These are phyloP conservation scores for Papilio machaon DNA, from an alignment of 1,140 invertebrate genomes.

Conservation along the genomic window DNA sequence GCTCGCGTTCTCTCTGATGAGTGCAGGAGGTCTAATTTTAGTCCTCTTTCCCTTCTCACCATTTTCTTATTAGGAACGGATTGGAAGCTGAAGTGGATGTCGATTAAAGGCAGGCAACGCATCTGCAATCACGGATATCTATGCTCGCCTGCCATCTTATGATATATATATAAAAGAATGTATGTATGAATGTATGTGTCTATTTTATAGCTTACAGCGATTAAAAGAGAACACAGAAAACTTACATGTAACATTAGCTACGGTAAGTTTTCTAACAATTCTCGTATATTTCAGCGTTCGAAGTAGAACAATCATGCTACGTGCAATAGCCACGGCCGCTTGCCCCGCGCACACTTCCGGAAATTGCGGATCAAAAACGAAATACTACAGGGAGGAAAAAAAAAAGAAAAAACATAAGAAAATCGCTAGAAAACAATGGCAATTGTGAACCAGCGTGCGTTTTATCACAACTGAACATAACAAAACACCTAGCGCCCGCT, in stretches of 20 bases:
- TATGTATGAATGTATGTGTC: no score
- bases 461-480: slow-evolving; percentile 61
- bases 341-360: slow-evolving; percentile 12
- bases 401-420: slow-evolving; percentile 42
- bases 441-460: slow-evolving; percentile 55
- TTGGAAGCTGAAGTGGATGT: no score
- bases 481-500: slow-evolving; percentile 59
- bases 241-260: neutral
- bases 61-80: no score
- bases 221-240: no score
- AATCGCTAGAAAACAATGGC: slow-evolving; percentile 59
- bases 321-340: neutral
- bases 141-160: no score
- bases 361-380: neutral
- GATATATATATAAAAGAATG: no score
- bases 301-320: neutral
- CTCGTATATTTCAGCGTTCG: neutral
- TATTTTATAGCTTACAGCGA: no score
- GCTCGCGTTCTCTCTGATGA: no score
- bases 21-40: no score
- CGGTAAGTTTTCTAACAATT: neutral
- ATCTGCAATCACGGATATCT: no score
- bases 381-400: neutral
- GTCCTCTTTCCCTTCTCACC: no score
- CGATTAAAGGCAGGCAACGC: no score